phyloP scores from a whole-genome alignment of 2,888 invertebrate species.

The Lysandra coridon region DNA sequence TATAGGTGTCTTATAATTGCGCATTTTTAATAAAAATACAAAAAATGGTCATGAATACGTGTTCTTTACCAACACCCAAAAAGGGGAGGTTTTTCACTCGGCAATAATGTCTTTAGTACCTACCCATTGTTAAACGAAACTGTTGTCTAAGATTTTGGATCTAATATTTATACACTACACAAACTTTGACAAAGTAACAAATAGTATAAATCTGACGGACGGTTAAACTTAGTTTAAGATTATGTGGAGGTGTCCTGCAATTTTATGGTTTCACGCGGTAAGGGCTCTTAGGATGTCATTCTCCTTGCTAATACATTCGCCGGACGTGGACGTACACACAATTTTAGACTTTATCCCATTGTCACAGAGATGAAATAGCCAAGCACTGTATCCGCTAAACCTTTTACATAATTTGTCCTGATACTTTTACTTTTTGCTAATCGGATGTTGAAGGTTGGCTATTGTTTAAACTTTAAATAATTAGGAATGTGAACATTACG shows the following conservation, averaged over 20 bases:
- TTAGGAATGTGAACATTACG: not conserved
- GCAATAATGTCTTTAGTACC: too few relatives aligned
- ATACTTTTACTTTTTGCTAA: constrained; percentile 24
- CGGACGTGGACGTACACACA: not conserved
- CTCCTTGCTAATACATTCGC: constrained; percentile 34
- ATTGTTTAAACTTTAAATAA: constrained; percentile 3
- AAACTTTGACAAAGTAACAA: not conserved
- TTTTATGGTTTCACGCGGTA: constrained; percentile 43
- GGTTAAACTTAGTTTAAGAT: constrained; percentile 34
- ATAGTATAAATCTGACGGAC: not conserved
- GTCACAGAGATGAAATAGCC: not conserved
- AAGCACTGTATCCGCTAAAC: not conserved
- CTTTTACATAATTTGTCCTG: constrained; percentile 20
- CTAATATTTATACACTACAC: not conserved
- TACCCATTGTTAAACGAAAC: too few relatives aligned
- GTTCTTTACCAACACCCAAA: too few relatives aligned
- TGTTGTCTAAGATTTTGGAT: too few relatives aligned
- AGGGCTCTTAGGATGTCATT: constrained; percentile 43
- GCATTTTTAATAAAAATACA: too few relatives aligned
- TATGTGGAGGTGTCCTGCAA: constrained; percentile 39
- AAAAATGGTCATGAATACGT: too few relatives aligned
- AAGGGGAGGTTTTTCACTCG: too few relatives aligned
- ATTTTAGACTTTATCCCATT: not conserved
- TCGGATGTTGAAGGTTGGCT: constrained; percentile 10
- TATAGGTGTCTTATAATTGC: too few relatives aligned